These are phyloP conservation scores for Luscinia luscinia DNA, from an alignment of 2,797 vertebrate species.

Conservation along the genomic window DNA sequence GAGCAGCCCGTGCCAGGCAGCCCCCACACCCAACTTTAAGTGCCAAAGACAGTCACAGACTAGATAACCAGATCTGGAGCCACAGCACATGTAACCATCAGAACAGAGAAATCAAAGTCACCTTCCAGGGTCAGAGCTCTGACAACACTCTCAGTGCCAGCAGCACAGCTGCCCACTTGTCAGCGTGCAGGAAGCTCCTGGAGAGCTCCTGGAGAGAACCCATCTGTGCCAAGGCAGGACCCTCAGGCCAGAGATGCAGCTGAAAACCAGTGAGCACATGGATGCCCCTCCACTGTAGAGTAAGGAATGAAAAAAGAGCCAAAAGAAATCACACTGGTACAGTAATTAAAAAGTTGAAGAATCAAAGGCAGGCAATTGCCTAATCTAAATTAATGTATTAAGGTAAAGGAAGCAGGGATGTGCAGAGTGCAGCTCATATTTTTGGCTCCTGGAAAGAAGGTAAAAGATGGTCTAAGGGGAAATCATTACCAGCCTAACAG, in stretches of 20 bases:
- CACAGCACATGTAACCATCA: neutral
- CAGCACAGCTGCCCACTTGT: neutral
- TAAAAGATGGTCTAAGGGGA: conserved; percentile 35
- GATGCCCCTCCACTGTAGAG: neutral
- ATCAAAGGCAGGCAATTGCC: neutral
- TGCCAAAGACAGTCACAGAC: neutral
- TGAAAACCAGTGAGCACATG: neutral
- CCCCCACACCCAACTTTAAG: neutral
- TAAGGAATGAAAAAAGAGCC: neutral
- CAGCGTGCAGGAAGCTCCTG: neutral
- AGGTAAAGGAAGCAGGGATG: neutral
- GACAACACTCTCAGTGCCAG: neutral
- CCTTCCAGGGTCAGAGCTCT: neutral
- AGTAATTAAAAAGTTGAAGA: neutral
- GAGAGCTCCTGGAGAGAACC: neutral
- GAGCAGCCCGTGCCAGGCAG: neutral
- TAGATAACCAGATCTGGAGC: neutral
- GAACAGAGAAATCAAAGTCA: neutral
- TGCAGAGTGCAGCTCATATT: neutral
- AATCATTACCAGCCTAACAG: conserved; percentile 32
- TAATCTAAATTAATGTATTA: neutral
- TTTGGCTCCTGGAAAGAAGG: conserved; percentile 31
- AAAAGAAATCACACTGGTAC: neutral
- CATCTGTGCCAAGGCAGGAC: neutral
- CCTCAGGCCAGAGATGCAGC: neutral